Conservation (phyloP, 2,113 vertebrate genomes). For the Balaeniceps rex region DNA sequence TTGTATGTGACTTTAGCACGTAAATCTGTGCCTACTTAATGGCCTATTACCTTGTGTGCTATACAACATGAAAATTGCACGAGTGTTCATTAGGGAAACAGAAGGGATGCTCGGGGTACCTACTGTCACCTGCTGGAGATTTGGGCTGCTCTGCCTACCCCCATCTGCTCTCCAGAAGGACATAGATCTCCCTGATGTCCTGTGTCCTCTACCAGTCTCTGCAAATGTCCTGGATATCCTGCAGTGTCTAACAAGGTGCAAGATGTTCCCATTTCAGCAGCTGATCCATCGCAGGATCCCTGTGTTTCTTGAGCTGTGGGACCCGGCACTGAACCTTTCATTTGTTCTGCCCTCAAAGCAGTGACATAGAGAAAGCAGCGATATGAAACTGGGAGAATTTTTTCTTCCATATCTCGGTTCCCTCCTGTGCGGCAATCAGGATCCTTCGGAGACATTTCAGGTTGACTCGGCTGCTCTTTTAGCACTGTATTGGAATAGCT, state of each 20-base stretch:
- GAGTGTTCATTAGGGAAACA: neutral
- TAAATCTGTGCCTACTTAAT: neutral
- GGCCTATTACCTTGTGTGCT: accelerated
- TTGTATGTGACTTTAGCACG: neutral
- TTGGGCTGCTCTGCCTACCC: neutral
- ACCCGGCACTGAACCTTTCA: neutral
- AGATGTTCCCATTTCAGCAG: neutral
- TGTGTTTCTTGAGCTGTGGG: neutral
- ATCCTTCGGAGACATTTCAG: conserved; percentile 15
- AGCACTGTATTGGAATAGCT: conserved; percentile 32
- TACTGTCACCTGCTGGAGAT: neutral
- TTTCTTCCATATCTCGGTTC: neutral
- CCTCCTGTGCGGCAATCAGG: conserved; percentile 53
- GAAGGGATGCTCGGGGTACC: accelerated
- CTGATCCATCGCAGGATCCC: neutral
- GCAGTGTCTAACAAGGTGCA: neutral
- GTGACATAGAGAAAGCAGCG: neutral
- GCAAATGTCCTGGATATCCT: neutral
- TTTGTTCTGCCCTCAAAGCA: neutral
- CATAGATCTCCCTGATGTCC: neutral
- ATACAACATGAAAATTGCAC: neutral
- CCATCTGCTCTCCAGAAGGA: neutral
- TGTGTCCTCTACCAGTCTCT: neutral
- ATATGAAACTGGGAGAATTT: neutral
- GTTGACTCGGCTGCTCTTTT: conserved; percentile 20